Percentiles rank a stretch among this genome's conserved stretches.
phyloP scores from a whole-genome alignment of 2,797 vertebrate species.

The Coregonus ussuriensis region DNA sequence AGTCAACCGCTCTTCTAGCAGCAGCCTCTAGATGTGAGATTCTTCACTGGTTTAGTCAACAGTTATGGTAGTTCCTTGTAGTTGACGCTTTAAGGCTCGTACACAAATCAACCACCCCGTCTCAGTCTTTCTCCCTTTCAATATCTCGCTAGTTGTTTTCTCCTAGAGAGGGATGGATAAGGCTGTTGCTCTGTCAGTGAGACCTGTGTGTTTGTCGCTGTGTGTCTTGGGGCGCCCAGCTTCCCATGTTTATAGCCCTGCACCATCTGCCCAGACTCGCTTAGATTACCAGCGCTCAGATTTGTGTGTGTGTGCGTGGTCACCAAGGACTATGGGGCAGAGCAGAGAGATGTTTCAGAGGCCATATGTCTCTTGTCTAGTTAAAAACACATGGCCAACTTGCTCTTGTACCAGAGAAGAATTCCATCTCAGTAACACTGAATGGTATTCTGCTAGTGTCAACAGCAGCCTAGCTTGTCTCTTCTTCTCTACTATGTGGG shows the following conservation, averaged over 20 bases:
- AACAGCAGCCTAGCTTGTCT: background rate
- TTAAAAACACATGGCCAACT: background rate
- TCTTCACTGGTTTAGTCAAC: background rate
- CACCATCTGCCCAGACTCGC: slow-evolving; percentile 33
- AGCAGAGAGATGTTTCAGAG: background rate
- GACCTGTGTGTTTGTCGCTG: slow-evolving; percentile 24
- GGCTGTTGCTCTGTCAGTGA: background rate
- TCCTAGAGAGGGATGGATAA: background rate
- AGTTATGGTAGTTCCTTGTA: background rate
- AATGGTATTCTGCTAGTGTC: background rate
- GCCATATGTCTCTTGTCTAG: background rate
- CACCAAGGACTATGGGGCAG: slow-evolving; percentile 11
- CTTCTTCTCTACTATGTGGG: background rate
- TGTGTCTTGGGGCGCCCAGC: slow-evolving; percentile 17
- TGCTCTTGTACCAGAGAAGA: background rate
- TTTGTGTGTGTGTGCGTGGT: slow-evolving; percentile 6
- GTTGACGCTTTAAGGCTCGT: background rate
- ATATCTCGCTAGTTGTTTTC: background rate
- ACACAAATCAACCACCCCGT: background rate
- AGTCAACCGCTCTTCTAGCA: background rate
- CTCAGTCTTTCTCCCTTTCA: background rate
- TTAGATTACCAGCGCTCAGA: slow-evolving; percentile 29
- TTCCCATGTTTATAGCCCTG: slow-evolving; percentile 43
- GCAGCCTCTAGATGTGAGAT: background rate
- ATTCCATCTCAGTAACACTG: background rate